Evolutionary conservation across 2,888 invertebrate genomes (phyloP).

Genomic region (Xanthorhoe spadicearia): DNA sequence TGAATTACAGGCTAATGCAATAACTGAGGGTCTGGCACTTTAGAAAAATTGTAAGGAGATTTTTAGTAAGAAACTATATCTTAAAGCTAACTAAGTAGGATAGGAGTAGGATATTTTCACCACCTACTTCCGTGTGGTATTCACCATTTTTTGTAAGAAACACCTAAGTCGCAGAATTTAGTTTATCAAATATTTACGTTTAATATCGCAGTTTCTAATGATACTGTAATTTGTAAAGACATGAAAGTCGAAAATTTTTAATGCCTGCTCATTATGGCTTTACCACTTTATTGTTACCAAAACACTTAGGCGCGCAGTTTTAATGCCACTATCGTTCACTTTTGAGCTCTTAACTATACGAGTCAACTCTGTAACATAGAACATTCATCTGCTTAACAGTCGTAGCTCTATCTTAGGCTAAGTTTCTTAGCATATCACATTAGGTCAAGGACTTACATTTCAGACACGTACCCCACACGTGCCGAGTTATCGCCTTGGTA

Average conservation of each 20-base stretch:
- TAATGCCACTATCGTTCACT: too few species aligned
- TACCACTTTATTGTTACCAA: too few species aligned
- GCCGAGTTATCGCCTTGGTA: conserved; percentile 51
- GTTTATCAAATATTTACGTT: too few species aligned
- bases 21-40: conserved; percentile 48
- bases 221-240: too few species aligned
- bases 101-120: background rate
- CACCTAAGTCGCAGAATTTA: too few species aligned
- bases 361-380: background rate
- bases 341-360: background rate
- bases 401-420: background rate
- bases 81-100: too few species aligned
- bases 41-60: conserved; percentile 16
- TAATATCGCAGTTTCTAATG: too few species aligned
- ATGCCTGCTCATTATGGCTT: too few species aligned
- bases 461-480: conserved; percentile 9
- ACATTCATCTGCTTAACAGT: background rate
- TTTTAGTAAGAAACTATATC: background rate
- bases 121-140: too few species aligned
- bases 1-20: conserved; percentile 63
- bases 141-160: too few species aligned
- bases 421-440: background rate
- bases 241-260: too few species aligned
- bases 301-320: too few species aligned
- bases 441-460: conserved; percentile 1